These are phyloP conservation scores for Ciconia boyciana DNA, from an alignment of 2,113 vertebrate species.

Conservation along the genomic window DNA sequence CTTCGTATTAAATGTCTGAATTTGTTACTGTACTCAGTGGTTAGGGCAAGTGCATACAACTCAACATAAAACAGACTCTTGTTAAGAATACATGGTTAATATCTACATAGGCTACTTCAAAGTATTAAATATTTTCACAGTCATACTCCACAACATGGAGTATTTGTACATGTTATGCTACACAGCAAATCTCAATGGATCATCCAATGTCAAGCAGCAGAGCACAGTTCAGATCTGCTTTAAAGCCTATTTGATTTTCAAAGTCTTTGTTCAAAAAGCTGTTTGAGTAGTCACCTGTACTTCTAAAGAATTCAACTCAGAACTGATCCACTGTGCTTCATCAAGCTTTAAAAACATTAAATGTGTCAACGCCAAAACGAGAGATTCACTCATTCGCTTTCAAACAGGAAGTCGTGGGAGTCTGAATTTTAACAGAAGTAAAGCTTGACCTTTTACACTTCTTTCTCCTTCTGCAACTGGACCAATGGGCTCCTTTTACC, in stretches of 20 bases:
- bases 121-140: slow-evolving; percentile 48
- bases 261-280: not conserved
- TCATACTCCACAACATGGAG: not conserved
- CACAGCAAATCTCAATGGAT: not conserved
- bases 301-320: not conserved
- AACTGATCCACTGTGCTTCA: not conserved
- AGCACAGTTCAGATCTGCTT: not conserved
- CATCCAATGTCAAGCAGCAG: not conserved
- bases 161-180: not conserved
- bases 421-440: not conserved
- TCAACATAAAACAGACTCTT: not conserved
- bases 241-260: not conserved
- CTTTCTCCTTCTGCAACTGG: not conserved
- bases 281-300: not conserved
- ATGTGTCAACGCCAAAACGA: not conserved
- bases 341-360: not conserved
- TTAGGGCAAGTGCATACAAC: not conserved
- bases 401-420: not conserved
- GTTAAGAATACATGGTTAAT: not conserved
- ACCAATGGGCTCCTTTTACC: not conserved
- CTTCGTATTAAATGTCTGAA: not conserved
- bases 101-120: slow-evolving; percentile 41
- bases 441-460: not conserved
- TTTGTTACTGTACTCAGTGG: slow-evolving; percentile 10
- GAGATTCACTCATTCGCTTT: not conserved